Percentiles rank a stretch among this genome's conserved stretches.
Evolutionary conservation across 2,797 vertebrate genomes (phyloP).

Genomic region (Pogoniulus pusillus): DNA sequence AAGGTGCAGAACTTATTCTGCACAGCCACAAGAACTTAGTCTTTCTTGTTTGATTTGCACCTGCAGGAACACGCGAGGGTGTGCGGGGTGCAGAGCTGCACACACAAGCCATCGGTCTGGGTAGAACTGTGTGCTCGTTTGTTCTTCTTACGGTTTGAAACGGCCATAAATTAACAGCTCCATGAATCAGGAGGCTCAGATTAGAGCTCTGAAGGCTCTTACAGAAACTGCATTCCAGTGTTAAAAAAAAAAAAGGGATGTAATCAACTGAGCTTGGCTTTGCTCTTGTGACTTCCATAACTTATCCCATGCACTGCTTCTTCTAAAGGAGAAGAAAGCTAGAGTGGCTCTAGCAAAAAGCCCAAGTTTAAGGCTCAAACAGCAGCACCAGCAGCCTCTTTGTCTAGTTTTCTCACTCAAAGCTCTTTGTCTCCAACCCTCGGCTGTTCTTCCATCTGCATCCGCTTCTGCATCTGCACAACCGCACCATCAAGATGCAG

Average conservation of each 20-base stretch:
- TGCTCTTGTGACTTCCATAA: neutral
- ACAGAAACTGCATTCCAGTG: neutral
- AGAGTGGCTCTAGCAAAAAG: neutral
- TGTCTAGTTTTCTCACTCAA: neutral
- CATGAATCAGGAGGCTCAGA: neutral
- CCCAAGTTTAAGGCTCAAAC: neutral
- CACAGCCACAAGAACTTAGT: neutral
- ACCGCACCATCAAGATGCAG: fast-evolving
- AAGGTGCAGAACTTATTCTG: neutral
- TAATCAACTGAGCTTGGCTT: neutral
- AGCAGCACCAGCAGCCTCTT: neutral
- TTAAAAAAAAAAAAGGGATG: neutral
- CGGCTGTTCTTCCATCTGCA: neutral
- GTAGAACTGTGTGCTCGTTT: neutral
- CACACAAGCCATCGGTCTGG: neutral
- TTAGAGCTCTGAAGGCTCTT: neutral
- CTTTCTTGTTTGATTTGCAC: neutral
- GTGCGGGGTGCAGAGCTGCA: fast-evolving
- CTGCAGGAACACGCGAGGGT: neutral
- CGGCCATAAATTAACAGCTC: neutral
- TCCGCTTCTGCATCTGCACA: neutral
- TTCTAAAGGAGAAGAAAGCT: neutral
- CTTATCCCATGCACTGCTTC: neutral
- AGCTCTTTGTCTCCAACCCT: neutral
- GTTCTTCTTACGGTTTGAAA: neutral